Conservation (phyloP, 2,113 vertebrate species). For the Procapra przewalskii region DNA sequence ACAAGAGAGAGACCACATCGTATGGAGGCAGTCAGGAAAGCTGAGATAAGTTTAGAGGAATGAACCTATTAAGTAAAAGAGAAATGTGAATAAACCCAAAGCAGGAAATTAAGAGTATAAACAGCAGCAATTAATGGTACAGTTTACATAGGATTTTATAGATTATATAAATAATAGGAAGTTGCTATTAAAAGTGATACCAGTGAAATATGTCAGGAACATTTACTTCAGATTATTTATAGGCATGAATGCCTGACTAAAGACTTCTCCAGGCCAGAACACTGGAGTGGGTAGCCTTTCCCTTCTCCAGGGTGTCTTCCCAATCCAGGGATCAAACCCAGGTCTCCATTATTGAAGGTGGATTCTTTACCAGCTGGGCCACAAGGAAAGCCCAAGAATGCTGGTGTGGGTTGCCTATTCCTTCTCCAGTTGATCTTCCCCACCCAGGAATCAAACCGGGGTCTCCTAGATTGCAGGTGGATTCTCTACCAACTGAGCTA, state of each 20-base stretch:
- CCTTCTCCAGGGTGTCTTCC: not conserved
- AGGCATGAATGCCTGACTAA: not conserved
- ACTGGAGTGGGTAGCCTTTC: not conserved
- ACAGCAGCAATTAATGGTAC: not conserved
- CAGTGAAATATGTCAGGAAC: not conserved
- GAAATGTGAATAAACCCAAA: not conserved
- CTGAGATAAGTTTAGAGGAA: not conserved
- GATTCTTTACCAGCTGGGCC: not conserved
- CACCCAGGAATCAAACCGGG: fast-evolving
- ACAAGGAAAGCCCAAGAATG: not conserved
- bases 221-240: not conserved
- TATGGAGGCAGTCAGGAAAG: not conserved
- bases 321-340: not conserved
- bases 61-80: not conserved
- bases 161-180: not conserved
- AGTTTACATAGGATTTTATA: not conserved
- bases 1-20: not conserved
- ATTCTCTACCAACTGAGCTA: not conserved
- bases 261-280: not conserved
- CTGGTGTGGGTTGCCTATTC: not conserved
- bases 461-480: not conserved
- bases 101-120: not conserved
- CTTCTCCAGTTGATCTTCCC: not conserved
- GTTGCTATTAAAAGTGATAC: not conserved
- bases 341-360: not conserved